Base-by-base conservation (phyloP, 2,888 invertebrate species). In the Pseudolycoriella hygida region DNA sequence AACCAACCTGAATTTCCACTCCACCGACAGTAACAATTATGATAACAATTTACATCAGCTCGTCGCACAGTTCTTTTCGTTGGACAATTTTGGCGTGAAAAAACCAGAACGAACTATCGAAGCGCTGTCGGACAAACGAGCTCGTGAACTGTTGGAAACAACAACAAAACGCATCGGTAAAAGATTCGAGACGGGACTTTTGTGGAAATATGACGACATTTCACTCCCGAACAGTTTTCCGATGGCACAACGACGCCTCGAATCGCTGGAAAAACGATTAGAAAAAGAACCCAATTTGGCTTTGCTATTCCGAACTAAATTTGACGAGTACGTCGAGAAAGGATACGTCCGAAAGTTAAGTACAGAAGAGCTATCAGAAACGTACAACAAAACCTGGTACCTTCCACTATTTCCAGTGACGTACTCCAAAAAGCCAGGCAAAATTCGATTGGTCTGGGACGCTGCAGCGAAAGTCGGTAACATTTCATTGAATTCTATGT, bases 371-470 rank as follows among this genome's bases (percentile, higher is more conserved):
- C 34, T 19, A 11, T 38, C 17, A 17, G 30, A 30, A 2, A n/a
- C n/a, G n/a, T n/a, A n/a, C n/a, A n/a, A n/a, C n/a, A 45, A 43
- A 46, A 31, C 41, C 6, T 53, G 53, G 51, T 54, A 50, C 44
- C 42, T 54, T 18, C 54, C 54, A 6, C 53, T 54, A 40, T 52
- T 52, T 43, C 50, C 52, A 0, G 54, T 55, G 0, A 5, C n/a
- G 1, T 48, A 51, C 15, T 49, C 47, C 4, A 51, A 54, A 45
- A 55, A 56, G 45, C 52, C 54, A 8, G 48, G 48, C 0, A 55
- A 54, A 48, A 10, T 54, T 1, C 41, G 56, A 5, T 17, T 56
- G 2, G 55, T 57, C n/a, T n/a, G n/a, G n/a, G n/a, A n/a, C n/a
- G n/a, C n/a, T n/a, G n/a, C n/a, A n/a, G n/a, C n/a, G n/a, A 51